Conservation (phyloP, 2,113 vertebrate species). For the Tragulus kanchil region DNA sequence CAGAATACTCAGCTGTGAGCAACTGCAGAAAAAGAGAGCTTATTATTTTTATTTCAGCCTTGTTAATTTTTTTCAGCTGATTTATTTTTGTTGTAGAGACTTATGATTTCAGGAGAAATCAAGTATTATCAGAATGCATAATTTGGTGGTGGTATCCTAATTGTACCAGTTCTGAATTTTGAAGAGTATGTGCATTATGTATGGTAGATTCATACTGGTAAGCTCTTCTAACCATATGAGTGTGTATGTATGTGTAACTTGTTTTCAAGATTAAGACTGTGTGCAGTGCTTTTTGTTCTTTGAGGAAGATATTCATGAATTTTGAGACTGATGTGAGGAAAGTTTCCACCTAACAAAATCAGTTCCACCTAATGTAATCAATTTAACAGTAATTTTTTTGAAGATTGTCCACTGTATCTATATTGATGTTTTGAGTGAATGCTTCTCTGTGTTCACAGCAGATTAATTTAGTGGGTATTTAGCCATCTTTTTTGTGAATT, state of each 20-base stretch:
- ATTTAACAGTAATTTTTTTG: slow-evolving; percentile 33
- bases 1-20: slow-evolving; percentile 96
- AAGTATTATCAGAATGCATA: neutral
- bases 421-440: slow-evolving; percentile 30
- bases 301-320: neutral
- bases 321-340: neutral
- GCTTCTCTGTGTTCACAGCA: neutral
- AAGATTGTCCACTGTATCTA: neutral
- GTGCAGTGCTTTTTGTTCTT: neutral
- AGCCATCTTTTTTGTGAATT: slow-evolving; percentile 16
- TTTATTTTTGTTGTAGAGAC: too few species aligned
- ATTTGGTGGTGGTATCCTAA: slow-evolving; percentile 4
- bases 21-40: slow-evolving; percentile 88
- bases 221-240: neutral
- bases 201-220: neutral
- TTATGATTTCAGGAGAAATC: neutral
- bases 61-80: too few species aligned
- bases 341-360: neutral
- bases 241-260: neutral
- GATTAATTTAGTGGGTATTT: slow-evolving; percentile 4
- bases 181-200: neutral
- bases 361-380: neutral
- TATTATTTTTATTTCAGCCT: neutral
- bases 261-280: neutral
- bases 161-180: neutral